Percentiles rank a stretch among this genome's conserved stretches.
phyloP scores from a whole-genome alignment of 2,113 vertebrate genomes.

The Eptatretus burgeri region DNA sequence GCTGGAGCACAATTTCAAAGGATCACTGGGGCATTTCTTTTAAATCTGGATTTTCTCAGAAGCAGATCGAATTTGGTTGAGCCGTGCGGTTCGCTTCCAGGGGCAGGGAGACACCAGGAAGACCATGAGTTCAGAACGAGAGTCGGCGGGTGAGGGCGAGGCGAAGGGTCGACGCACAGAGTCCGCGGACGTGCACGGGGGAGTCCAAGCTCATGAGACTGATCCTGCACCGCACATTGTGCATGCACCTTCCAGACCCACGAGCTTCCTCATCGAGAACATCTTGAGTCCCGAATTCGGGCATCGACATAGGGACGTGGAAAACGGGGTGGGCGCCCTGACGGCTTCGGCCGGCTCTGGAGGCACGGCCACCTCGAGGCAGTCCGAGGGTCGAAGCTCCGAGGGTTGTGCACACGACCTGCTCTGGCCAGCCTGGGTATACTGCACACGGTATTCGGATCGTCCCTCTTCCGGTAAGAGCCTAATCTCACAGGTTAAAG shows the following conservation, averaged over 20 bases:
- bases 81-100: no score
- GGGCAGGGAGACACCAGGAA: no score
- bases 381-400: background rate
- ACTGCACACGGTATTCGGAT: constrained; percentile 93
- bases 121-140: no score
- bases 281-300: constrained; percentile 4
- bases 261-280: constrained; percentile 4
- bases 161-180: no score
- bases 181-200: no score
- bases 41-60: no score
- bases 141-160: no score
- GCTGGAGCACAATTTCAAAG: no score
- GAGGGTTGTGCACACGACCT: constrained; percentile 28
- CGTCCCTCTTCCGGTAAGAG: constrained; percentile 80
- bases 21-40: no score
- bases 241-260: background rate
- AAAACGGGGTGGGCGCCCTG: background rate
- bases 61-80: no score
- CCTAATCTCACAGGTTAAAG: background rate
- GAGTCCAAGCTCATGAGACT: no score
- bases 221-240: no score
- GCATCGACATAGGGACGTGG: background rate
- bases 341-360: background rate
- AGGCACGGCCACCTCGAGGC: background rate
- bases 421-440: constrained; percentile 96